Evolutionary conservation across 1,140 invertebrate species (phyloP).

Genomic region (Drosophila sp.): DNA sequence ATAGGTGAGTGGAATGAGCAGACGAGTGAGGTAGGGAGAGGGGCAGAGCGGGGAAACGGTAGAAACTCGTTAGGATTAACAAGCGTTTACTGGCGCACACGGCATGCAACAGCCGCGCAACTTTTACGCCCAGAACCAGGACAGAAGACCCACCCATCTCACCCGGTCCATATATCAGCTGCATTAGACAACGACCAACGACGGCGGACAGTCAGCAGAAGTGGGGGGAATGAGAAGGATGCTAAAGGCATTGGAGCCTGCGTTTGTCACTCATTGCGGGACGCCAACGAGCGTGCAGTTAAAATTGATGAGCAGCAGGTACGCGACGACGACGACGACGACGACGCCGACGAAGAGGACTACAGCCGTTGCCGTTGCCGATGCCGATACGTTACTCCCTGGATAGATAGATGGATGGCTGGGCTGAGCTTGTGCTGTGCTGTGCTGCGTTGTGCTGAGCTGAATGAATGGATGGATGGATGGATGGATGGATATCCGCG

Average conservation of each 20-base stretch:
- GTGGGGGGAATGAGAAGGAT: background rate
- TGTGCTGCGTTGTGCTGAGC: background rate
- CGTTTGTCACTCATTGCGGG: slow-evolving; percentile 63
- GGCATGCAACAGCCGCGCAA: slow-evolving; percentile 66
- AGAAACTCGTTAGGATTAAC: slow-evolving; percentile 80
- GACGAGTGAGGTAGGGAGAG: background rate
- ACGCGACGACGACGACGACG: slow-evolving; percentile 28
- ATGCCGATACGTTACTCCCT: slow-evolving; percentile 3
- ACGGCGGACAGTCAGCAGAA: background rate
- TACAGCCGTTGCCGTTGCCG: background rate
- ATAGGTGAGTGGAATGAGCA: slow-evolving; percentile 28
- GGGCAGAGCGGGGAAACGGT: slow-evolving; percentile 14
- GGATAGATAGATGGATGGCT: slow-evolving; percentile 27
- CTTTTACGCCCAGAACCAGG: slow-evolving; percentile 40
- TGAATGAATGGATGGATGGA: background rate
- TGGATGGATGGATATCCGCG: slow-evolving; percentile 55
- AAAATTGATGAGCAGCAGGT: slow-evolving; percentile 77
- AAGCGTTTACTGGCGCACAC: slow-evolving; percentile 76
- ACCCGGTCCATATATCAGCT: slow-evolving; percentile 50
- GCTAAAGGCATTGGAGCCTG: slow-evolving; percentile 24
- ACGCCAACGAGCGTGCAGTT: slow-evolving; percentile 63
- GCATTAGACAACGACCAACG: slow-evolving; percentile 62
- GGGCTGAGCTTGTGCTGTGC: background rate
- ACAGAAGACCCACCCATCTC: slow-evolving; percentile 21
- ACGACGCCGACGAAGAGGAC: slow-evolving; percentile 22